Percentiles rank a stretch among this genome's conserved stretches.
phyloP scores from a whole-genome alignment of 2,797 vertebrate species.

The Loriculus beryllinus region DNA sequence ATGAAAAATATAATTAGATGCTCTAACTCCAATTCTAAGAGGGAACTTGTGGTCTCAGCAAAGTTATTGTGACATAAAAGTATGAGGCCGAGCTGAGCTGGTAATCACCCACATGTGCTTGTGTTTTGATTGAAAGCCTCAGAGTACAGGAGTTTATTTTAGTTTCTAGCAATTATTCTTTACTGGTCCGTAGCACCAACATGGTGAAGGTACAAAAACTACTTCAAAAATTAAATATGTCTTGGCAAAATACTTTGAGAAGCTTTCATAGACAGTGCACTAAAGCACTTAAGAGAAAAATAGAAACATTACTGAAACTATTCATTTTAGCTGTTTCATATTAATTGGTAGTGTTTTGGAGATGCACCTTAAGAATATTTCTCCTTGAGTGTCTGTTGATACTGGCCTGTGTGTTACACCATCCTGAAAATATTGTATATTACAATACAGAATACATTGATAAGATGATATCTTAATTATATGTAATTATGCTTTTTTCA shows the following conservation, averaged over 20 bases:
- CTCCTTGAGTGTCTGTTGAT: background rate
- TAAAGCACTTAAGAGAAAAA: background rate
- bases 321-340: background rate
- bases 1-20: background rate
- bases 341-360: background rate
- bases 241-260: background rate
- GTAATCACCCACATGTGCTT: background rate
- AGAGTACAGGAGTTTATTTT: background rate
- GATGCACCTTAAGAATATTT: background rate
- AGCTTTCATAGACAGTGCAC: background rate
- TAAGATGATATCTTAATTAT: background rate
- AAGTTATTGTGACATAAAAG: background rate
- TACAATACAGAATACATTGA: background rate
- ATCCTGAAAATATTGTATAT: background rate
- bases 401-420: background rate
- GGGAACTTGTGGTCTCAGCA: background rate
- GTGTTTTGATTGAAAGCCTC: background rate
- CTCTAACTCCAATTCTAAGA: background rate
- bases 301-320: background rate
- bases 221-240: background rate
- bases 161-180: background rate
- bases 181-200: background rate
- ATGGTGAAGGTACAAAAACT: background rate
- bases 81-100: background rate
- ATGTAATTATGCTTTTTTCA: background rate